A percentile compares a stretch with the other conserved stretches of the same genome.
These are phyloP conservation scores for Drosophila serrata DNA, from an alignment of 1,140 invertebrate genomes.

Conservation along the genomic window DNA sequence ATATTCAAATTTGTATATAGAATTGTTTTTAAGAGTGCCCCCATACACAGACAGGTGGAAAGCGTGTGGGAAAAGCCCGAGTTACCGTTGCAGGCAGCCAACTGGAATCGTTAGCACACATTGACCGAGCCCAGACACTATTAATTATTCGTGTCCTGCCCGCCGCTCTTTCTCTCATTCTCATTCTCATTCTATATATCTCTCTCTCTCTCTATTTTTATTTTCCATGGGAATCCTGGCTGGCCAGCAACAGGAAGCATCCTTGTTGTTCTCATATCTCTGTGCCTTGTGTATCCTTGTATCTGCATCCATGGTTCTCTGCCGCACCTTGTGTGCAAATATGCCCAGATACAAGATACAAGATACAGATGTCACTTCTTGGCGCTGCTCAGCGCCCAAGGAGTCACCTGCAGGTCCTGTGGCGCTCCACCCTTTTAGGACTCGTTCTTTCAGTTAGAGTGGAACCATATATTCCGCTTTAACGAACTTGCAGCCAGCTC, in stretches of 20 bases:
- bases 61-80: conserved; percentile 32
- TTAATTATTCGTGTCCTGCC: conserved; percentile 65
- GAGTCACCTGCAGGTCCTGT: conserved; percentile 24
- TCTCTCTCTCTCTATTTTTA: background rate
- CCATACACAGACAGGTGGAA: conserved; percentile 11
- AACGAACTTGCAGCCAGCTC: conserved; percentile 50
- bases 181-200: background rate
- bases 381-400: conserved; percentile 12
- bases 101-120: conserved; percentile 60
- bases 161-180: background rate
- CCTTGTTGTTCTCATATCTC: conserved; percentile 1
- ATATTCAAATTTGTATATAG: background rate
- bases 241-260: conserved; percentile 51
- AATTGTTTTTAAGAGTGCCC: background rate
- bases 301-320: conserved; percentile 29
- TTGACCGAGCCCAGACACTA: conserved; percentile 59
- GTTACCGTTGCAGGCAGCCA: conserved; percentile 44
- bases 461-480: conserved; percentile 52
- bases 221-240: conserved; percentile 8
- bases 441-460: conserved; percentile 49
- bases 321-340: conserved; percentile 60
- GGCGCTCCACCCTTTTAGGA: conserved; percentile 32
- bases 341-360: conserved; percentile 38
- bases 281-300: conserved; percentile 10
- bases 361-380: conserved; percentile 46